Base-by-base conservation (phyloP, 2,113 vertebrate species). In the Aptenodytes forsteri region DNA sequence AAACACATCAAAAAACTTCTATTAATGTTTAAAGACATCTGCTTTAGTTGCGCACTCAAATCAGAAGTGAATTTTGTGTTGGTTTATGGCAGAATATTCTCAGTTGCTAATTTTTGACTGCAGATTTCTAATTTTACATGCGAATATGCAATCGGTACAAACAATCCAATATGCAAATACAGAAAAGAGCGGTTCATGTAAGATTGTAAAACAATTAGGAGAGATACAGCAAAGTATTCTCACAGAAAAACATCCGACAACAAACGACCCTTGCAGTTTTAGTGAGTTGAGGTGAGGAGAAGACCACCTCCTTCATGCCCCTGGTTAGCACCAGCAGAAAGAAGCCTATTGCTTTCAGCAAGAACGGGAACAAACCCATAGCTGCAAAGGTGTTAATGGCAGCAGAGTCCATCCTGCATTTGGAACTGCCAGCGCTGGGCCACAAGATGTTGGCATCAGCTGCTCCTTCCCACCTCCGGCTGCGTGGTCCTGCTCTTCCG, bases 401-500 rank as follows among this genome's bases (percentile, higher is more conserved):
- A 83, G 47, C 42, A 59, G 71, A 50, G 67, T 6, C 6, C 75
- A 32, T 56, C 84, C 47, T 36, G 20, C 16, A 10, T 13, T 62
- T 49, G 55, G 58, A 49, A 69, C 34, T 58, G 38, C 29, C 2
- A 2, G 55, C 2, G 3, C 26, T 2, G 3, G 38, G 15, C 13
- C 79, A 47, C 52, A 27, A 32, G 38, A 42, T 2, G 0, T 3
- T 54, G 91, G 38, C 34, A 62, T 32, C 94, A 73, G 58, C 89
- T 93, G 32, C 87, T 72, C 56, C 67, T 22, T 50, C 84, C 89
- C 90, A 46, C 94, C 93, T 58, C 90, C 62, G 29, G 29, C 52
- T 85, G 96, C 40, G 66, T 91, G 93, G 84, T 85, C 56, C 90
- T 7, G 30, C 49, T 46, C 78, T 97, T 97, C 96, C 84, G 40